These are phyloP conservation scores for Strigamia maritima DNA, from an alignment of 2,888 invertebrate species.

Conservation along the genomic window DNA sequence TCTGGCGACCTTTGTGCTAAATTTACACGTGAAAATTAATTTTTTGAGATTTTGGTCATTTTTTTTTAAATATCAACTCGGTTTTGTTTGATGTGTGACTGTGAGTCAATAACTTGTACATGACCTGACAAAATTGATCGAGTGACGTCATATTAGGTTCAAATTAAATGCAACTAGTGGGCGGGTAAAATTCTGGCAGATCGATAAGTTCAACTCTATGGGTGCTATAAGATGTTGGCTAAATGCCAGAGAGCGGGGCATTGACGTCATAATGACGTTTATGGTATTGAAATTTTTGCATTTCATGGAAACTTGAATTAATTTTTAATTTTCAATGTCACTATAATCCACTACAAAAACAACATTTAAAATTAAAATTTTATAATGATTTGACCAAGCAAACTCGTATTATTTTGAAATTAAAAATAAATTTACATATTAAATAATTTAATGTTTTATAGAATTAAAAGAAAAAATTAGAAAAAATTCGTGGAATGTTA, in stretches of 20 bases:
- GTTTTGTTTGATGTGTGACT: not conserved
- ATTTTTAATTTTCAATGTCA: not conserved
- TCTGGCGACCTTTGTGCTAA: not conserved
- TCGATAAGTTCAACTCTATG: not conserved
- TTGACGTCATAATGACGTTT: conserved; percentile 17
- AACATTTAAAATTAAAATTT: too few relatives aligned
- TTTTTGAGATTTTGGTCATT: not conserved
- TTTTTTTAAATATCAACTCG: not conserved
- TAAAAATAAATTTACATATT: too few relatives aligned
- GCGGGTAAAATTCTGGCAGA: conserved; percentile 12
- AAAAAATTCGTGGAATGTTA: too few relatives aligned
- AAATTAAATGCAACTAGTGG: conserved; percentile 9
- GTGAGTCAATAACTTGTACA: conserved; percentile 10
- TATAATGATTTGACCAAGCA: too few relatives aligned
- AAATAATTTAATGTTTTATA: too few relatives aligned
- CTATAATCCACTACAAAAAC: too few relatives aligned
- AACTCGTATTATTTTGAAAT: too few relatives aligned
- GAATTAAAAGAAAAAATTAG: too few relatives aligned
- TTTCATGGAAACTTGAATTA: not conserved
- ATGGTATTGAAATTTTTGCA: not conserved
- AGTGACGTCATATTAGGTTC: conserved; percentile 2
- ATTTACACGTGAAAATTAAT: not conserved
- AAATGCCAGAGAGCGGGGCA: not conserved
- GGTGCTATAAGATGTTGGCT: not conserved
- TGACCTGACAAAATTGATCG: conserved; percentile 30